phyloP scores from a whole-genome alignment of 2,888 invertebrate species.

The Sylvicola cinctus region DNA sequence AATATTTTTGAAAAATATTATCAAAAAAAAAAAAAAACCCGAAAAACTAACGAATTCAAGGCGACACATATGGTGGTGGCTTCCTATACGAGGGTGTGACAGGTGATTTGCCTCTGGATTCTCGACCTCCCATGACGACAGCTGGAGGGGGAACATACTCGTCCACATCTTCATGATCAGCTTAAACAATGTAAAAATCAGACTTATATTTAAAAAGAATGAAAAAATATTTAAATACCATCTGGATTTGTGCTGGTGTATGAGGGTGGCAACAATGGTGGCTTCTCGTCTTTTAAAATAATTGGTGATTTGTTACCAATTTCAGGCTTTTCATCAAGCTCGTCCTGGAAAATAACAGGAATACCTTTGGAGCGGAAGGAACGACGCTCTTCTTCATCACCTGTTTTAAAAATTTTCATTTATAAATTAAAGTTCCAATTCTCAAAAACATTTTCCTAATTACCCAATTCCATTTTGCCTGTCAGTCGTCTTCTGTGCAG shows the following conservation, averaged over 20 bases:
- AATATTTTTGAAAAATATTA: neutral
- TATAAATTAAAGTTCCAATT: neutral
- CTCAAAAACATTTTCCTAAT: neutral
- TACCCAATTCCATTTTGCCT: constrained; percentile 61
- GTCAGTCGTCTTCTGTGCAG: constrained; percentile 66
- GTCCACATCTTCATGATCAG: constrained; percentile 34
- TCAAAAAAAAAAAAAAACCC: no score
- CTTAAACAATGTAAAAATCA: constrained; percentile 10
- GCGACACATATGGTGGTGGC: constrained; percentile 93
- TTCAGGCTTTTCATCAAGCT: constrained; percentile 81
- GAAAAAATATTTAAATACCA: constrained; percentile 11
- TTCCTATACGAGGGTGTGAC: constrained; percentile 84
- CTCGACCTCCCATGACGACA: constrained; percentile 36
- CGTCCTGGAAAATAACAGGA: constrained; percentile 94
- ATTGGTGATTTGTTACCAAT: constrained; percentile 81
- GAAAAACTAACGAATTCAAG: no score
- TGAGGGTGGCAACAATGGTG: constrained; percentile 65
- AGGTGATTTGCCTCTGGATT: constrained; percentile 53
- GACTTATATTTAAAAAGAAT: neutral
- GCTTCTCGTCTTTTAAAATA: constrained; percentile 87
- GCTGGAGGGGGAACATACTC: constrained; percentile 86
- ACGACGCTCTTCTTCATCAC: constrained; percentile 61
- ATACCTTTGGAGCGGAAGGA: constrained; percentile 69
- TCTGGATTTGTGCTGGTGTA: constrained; percentile 25
- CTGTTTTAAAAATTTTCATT: constrained; percentile 15